Percentiles rank a stretch among this genome's conserved stretches.
phyloP scores from a whole-genome alignment of 2,113 vertebrate genomes.

The Limnothrissa miodon region DNA sequence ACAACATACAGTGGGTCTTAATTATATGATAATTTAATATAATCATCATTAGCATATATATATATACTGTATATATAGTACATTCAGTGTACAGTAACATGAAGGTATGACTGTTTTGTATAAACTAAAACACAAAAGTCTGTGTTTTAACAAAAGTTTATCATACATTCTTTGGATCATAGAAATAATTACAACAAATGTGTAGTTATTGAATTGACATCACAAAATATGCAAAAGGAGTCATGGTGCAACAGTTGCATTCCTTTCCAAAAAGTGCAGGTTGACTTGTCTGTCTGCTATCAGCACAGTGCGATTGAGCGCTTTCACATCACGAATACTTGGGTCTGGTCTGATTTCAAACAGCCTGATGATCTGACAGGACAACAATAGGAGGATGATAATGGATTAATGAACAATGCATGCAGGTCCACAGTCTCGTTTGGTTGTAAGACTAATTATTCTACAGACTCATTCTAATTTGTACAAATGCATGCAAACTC shows the following conservation, averaged over 20 bases:
- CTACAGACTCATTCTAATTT: too few relatives aligned
- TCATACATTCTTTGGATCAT: background rate
- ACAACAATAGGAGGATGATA: conserved; percentile 12
- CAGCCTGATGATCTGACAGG: conserved; percentile 61
- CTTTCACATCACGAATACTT: conserved; percentile 58
- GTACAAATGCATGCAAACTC: background rate
- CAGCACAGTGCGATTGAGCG: conserved; percentile 61
- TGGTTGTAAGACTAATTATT: background rate
- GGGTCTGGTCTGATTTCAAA: conserved; percentile 69
- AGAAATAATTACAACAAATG: background rate
- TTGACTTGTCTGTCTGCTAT: conserved; percentile 63
- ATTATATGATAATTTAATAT: too few relatives aligned
- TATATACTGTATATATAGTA: too few relatives aligned
- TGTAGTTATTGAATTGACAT: background rate
- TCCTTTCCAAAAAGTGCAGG: conserved; percentile 66
- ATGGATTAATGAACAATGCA: background rate
- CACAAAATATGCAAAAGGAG: background rate
- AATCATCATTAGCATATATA: too few relatives aligned
- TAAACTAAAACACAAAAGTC: background rate
- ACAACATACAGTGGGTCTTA: too few relatives aligned
- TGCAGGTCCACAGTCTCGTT: background rate
- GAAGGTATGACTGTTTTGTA: background rate
- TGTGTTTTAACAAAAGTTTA: background rate
- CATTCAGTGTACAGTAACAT: background rate
- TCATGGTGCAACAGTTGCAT: background rate